Conservation (phyloP, 2,113 vertebrate species). For the Zapornia atra region DNA sequence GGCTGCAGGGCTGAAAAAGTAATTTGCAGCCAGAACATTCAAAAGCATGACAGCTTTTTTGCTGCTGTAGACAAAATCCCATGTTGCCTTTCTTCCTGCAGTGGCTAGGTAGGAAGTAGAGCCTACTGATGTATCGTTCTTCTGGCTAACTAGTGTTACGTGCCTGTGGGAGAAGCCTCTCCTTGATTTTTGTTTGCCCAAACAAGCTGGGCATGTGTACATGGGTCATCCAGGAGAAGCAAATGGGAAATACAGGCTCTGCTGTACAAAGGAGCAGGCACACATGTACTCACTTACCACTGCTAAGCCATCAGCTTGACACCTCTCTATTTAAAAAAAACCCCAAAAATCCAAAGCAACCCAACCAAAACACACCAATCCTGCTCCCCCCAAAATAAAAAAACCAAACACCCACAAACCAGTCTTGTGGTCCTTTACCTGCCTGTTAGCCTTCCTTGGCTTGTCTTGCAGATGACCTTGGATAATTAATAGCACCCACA, state of each 20-base stretch:
- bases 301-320: neutral
- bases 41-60: neutral
- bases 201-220: neutral
- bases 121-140: neutral
- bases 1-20: neutral
- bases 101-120: neutral
- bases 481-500: neutral
- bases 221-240: neutral
- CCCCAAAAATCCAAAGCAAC: neutral
- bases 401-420: neutral
- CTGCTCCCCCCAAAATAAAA: neutral
- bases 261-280: neutral
- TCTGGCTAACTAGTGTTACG: neutral
- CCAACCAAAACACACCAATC: no score
- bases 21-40: neutral
- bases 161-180: neutral
- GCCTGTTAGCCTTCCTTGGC: neutral
- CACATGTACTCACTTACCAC: neutral
- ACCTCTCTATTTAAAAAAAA: neutral
- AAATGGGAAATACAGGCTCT: neutral
- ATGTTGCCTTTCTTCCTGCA: neutral
- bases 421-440: neutral
- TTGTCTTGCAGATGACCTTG: neutral
- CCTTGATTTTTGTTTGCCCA: neutral
- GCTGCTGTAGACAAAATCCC: neutral